Percentiles rank a stretch among this genome's conserved stretches.
phyloP scores from a whole-genome alignment of 2,797 vertebrate genomes.

The Channallabes apus region DNA sequence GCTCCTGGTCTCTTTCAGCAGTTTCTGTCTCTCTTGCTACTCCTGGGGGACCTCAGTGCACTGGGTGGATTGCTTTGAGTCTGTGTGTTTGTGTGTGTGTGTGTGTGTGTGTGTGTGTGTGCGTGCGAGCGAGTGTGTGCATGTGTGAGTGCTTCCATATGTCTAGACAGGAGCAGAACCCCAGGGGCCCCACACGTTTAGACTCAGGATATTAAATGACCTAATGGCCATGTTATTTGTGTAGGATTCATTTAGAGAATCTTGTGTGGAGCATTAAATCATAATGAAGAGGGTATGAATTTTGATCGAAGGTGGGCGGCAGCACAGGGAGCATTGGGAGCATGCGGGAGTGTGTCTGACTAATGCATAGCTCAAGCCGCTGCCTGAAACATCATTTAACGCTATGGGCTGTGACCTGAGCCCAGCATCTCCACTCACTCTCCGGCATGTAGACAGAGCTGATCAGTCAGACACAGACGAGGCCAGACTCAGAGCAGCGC shows the following conservation, averaged over 20 bases:
- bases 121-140: conserved; percentile 42
- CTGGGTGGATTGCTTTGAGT: conserved; percentile 35
- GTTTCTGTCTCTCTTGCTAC: conserved; percentile 36
- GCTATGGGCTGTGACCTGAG: conserved; percentile 37
- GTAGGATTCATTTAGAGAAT: conserved; percentile 57
- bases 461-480: conserved; percentile 32
- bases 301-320: conserved; percentile 49
- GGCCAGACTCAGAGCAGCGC: conserved; percentile 13
- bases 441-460: conserved; percentile 34
- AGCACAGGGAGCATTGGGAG: conserved; percentile 46
- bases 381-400: conserved; percentile 39
- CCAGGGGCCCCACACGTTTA: conserved; percentile 57
- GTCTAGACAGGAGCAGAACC: conserved; percentile 61
- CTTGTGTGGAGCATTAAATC: conserved; percentile 55
- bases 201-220: conserved; percentile 62
- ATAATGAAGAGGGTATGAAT: conserved; percentile 57
- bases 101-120: conserved; percentile 45
- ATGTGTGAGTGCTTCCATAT: conserved; percentile 60
- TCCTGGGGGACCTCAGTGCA: conserved; percentile 44
- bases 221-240: conserved; percentile 62
- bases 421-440: conserved; percentile 1
- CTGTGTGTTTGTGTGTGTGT: conserved; percentile 33
- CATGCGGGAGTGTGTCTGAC: conserved; percentile 38
- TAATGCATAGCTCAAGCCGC: conserved; percentile 31
- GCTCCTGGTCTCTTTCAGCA: conserved; percentile 35